phyloP scores from a whole-genome alignment of 2,888 invertebrate genomes.

The Ischnura elegans region DNA sequence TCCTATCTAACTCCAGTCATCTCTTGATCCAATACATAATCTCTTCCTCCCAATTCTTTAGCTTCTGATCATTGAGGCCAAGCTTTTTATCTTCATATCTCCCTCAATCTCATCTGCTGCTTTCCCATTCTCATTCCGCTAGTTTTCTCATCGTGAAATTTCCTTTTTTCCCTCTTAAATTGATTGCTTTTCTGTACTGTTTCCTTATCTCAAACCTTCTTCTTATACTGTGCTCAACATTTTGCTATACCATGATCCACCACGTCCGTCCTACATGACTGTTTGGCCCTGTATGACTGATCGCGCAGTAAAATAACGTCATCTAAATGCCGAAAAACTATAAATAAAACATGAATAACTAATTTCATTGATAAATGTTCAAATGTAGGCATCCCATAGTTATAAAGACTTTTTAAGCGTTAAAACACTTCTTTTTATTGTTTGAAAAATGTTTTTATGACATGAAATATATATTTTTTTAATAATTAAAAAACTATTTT shows the following conservation, averaged over 20 bases:
- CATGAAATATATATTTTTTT: too few relatives aligned
- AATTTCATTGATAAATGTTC: too few relatives aligned
- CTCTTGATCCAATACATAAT: background rate
- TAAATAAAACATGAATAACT: too few relatives aligned
- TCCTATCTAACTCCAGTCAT: background rate
- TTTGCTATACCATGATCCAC: background rate
- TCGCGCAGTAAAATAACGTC: background rate
- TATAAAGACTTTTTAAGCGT: too few relatives aligned
- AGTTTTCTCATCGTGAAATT: background rate
- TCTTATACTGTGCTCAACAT: background rate
- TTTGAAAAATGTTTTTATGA: too few relatives aligned
- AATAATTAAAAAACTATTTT: too few relatives aligned
- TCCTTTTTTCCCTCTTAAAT: slow-evolving; percentile 29
- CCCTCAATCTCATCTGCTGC: background rate
- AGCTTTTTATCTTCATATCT: background rate
- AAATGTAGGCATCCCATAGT: too few relatives aligned
- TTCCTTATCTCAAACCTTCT: background rate
- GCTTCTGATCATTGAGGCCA: background rate
- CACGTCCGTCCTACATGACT: too few relatives aligned
- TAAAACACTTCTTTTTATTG: too few relatives aligned
- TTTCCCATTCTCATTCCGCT: background rate
- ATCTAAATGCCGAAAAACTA: background rate
- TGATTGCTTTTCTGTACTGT: background rate
- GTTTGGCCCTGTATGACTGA: background rate
- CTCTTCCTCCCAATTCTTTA: background rate